A percentile compares a stretch with the other conserved stretches of the same genome.
phyloP scores from a whole-genome alignment of 92 coral and sea anemone genomes.

The Actinernus sp. region DNA sequence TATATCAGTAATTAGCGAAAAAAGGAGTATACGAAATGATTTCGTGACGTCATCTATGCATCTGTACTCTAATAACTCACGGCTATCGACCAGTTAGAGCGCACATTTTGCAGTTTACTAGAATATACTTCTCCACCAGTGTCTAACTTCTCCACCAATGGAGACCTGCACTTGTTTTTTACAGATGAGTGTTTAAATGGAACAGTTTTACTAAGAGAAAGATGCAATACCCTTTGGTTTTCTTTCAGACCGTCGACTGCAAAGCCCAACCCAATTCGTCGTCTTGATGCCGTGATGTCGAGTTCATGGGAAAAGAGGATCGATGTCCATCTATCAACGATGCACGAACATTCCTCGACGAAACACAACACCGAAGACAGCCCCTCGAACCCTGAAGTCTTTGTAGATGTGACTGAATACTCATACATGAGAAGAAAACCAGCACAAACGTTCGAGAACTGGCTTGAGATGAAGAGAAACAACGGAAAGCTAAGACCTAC shows the following conservation, averaged over 20 bases:
- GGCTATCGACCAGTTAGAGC: no score
- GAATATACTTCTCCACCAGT: no score
- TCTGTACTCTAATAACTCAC: no score
- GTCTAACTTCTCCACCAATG: no score
- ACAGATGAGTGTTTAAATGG: no score
- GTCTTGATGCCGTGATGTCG: slow-evolving; percentile 52
- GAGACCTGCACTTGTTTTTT: no score
- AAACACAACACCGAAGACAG: slow-evolving; percentile 7
- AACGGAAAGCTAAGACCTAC: slow-evolving; percentile 54
- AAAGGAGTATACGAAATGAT: no score
- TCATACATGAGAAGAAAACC: slow-evolving; percentile 48
- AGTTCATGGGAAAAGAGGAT: slow-evolving; percentile 17
- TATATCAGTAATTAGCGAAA: no score
- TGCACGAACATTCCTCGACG: slow-evolving; percentile 13
- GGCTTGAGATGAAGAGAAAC: slow-evolving; percentile 88
- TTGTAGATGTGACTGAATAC: slow-evolving; percentile 38
- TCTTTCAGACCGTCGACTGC: slow-evolving; percentile 41
- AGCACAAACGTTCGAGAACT: slow-evolving; percentile 75
- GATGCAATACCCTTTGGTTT: background rate
- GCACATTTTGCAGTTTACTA: no score
- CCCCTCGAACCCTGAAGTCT: slow-evolving; percentile 21
- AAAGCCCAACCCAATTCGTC: slow-evolving; percentile 26
- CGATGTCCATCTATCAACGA: slow-evolving; percentile 7
- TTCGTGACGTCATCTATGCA: no score
- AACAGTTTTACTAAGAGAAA: no score